Evolutionary conservation across 2,797 vertebrate genomes (phyloP).

Genomic region (Enteromius unitaeniatus): DNA sequence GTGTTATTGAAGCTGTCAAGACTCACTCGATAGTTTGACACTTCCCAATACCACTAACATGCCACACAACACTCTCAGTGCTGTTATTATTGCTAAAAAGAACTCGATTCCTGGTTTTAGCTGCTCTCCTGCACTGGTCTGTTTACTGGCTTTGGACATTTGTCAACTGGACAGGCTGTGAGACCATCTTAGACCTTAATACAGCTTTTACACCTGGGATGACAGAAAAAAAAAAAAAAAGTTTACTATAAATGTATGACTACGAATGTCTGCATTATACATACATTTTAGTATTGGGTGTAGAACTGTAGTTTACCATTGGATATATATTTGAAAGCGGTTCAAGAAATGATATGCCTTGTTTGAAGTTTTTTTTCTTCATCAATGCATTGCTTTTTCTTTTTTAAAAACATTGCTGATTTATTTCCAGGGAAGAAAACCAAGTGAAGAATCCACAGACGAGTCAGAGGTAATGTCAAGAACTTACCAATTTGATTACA

Average conservation of each 20-base stretch:
- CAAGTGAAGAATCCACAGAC: constrained; percentile 91
- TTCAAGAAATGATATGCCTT: not conserved
- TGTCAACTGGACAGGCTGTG: not conserved
- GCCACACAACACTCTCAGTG: too few relatives aligned
- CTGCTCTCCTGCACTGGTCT: not conserved
- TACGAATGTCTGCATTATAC: not conserved
- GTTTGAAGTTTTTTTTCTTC: not conserved
- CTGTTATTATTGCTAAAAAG: not conserved
- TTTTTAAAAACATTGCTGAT: not conserved
- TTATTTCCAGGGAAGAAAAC: constrained; percentile 80
- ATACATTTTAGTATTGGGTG: not conserved
- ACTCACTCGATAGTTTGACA: not conserved
- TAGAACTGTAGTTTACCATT: not conserved
- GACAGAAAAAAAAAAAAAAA: not conserved
- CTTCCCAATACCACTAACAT: not conserved
- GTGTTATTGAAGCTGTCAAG: not conserved
- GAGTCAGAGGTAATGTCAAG: constrained; percentile 90
- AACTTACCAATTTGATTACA: not conserved
- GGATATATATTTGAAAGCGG: not conserved
- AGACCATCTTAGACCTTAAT: not conserved
- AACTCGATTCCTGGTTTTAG: not conserved
- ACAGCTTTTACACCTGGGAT: not conserved
- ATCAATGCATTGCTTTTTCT: not conserved
- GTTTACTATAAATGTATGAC: not conserved
- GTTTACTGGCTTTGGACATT: not conserved